Evolutionary conservation across 2,797 vertebrate genomes (phyloP), one percentile per base, ranked within the genome.

Genomic region (Acanthiza pusilla): DNA sequence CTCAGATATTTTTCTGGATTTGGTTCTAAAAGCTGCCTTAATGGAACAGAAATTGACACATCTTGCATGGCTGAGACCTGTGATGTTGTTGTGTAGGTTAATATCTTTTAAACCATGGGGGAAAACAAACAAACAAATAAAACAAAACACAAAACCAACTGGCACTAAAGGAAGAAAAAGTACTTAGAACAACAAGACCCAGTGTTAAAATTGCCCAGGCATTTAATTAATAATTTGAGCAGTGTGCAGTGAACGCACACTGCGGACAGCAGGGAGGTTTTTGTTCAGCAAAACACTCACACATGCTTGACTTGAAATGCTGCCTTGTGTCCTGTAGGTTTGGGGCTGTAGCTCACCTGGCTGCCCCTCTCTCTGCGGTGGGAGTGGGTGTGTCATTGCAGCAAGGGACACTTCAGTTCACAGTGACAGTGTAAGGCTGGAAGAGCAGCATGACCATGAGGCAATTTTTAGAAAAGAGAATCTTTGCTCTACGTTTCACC

Each of bases 141-240:
- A 75, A 38, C 48, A 8, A 51, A 76, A 13, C 10, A 27, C 16
- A 16, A 30, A 55, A 86, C 29, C 55, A 57, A 27, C 25, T 36
- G 43, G 18, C 30, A 25, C 21, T 53, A 25, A 82, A 55, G 32
- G 10, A 70, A 43, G 42, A 21, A 38, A 7, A 16, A 73, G 18
- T 54, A 17, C 47, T 58, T 65, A 26, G n/a, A 81, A 81, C 43
- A 91, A 55, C 88, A 54, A 93, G 61, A 7, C 27, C 9, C 54
- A 61, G 4, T 43, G 66, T 75, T 92, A 65, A 77, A 88, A 58
- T 72, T 95, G 86, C 42, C 82, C 53, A 38, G 88, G 65, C 65
- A 77, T 93, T 96, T 91, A 76, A 76, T 94, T 91, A 70, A 72
- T 81, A 25, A 55, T 84, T 73, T 43, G 71, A 80, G 23, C 38